phyloP scores from a whole-genome alignment of 2,113 vertebrate species.

The Eidolon helvum region DNA sequence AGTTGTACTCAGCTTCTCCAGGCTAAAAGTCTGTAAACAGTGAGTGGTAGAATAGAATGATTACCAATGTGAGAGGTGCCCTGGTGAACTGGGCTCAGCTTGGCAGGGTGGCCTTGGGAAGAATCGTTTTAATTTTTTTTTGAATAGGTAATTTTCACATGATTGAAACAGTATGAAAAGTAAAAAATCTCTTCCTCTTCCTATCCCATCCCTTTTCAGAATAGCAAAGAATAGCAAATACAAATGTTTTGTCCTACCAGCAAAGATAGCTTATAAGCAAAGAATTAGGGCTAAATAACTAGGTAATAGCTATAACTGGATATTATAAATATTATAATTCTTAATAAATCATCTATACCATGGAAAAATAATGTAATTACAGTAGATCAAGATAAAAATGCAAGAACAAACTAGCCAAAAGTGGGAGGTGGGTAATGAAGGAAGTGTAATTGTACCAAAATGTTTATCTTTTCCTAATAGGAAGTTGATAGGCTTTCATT shows the following conservation, averaged over 20 bases:
- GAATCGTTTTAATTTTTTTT: neutral
- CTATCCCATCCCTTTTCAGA: neutral
- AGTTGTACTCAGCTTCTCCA: neutral
- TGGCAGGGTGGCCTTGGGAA: neutral
- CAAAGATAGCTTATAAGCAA: neutral
- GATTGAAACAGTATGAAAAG: neutral
- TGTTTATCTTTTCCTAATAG: neutral
- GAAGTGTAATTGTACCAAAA: neutral
- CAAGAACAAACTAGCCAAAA: neutral
- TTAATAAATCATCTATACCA: neutral
- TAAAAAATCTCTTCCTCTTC: neutral
- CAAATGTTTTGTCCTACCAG: neutral
- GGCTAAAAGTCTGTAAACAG: neutral
- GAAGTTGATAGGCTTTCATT: neutral
- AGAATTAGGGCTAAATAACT: neutral
- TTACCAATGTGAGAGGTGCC: fast-evolving
- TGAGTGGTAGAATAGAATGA: neutral
- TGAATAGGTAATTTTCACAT: neutral
- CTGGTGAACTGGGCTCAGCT: neutral
- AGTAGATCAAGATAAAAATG: neutral
- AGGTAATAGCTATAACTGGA: neutral
- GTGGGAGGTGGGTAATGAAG: neutral
- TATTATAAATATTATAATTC: neutral
- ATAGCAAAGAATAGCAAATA: neutral
- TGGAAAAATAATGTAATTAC: neutral